A percentile compares a stretch with the other conserved stretches of the same genome.
phyloP scores from a whole-genome alignment of 2,797 vertebrate species.

The Toxotes lorentzi region DNA sequence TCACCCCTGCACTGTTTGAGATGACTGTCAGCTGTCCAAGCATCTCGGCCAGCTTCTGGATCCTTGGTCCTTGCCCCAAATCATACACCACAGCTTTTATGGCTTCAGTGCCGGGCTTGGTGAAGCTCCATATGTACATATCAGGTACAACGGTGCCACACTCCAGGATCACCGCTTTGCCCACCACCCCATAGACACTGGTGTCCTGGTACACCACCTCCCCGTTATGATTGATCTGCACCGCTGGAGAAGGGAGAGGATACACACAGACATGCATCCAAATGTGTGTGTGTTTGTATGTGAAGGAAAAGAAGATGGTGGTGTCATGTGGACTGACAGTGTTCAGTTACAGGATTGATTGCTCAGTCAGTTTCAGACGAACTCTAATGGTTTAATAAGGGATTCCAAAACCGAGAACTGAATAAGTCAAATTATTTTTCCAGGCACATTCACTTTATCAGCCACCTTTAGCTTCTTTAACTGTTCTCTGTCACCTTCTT shows the following conservation, averaged over 20 bases:
- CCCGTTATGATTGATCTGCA: slow-evolving; percentile 72
- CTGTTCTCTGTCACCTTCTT: not conserved
- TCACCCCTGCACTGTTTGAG: slow-evolving; percentile 85
- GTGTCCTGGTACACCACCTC: slow-evolving; percentile 80
- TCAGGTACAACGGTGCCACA: slow-evolving; percentile 82
- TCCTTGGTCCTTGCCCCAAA: slow-evolving; percentile 81
- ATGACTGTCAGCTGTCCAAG: slow-evolving; percentile 87
- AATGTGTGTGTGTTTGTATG: slow-evolving; percentile 15
- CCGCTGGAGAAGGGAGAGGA: slow-evolving; percentile 66
- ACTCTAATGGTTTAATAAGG: slow-evolving; percentile 29
- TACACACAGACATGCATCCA: slow-evolving; percentile 39
- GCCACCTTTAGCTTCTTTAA: not conserved
- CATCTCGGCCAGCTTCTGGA: slow-evolving; percentile 78
- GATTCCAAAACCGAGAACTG: slow-evolving; percentile 16
- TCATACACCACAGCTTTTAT: slow-evolving; percentile 85
- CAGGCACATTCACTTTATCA: slow-evolving; percentile 1
- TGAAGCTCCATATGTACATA: slow-evolving; percentile 92
- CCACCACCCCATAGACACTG: slow-evolving; percentile 84
- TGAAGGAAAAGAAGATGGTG: slow-evolving; percentile 54
- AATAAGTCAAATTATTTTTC: slow-evolving; percentile 27
- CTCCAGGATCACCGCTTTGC: slow-evolving; percentile 85
- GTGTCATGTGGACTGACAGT: slow-evolving; percentile 65
- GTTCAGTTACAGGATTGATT: slow-evolving; percentile 76
- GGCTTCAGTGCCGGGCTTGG: slow-evolving; percentile 77
- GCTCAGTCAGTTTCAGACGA: slow-evolving; percentile 50